Evolutionary conservation across 1,140 invertebrate genomes (phyloP), one percentile per base, ranked within the genome.

Genomic region (Drosophila parabipectinata): DNA sequence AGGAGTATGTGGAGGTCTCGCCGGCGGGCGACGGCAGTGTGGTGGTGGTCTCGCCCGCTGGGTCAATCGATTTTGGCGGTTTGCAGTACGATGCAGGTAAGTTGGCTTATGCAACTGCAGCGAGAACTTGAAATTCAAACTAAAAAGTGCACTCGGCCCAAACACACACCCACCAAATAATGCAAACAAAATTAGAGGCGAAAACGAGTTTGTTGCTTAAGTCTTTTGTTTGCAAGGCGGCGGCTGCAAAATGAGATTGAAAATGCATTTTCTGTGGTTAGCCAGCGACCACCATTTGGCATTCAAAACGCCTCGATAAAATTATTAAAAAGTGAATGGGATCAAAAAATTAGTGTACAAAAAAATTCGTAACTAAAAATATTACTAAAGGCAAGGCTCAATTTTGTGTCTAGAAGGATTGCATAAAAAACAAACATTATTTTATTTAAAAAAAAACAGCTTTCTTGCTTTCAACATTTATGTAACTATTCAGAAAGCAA

Each of bases 41-140:
- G 39, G 39, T 14, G 39, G 41, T 8, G 1, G 41, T 48, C 28
- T 24, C 62, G 15, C 41, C 53, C 14, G 73, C 41, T 21, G 50
- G 57, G 37, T 34, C 76, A 50, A 66, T 52, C 8, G 75, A 87
- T 72, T 73, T 71, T 21, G 73, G 58, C 45, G 52, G 48, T 60
- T 50, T 51, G 66, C 72, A 78, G 68, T 66, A 64, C 37, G 60
- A 64, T 58, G 52, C 81, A 82, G 79, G 87, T 90, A 81, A 44
- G 32, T 4, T 39, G 52, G 30, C 26, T 79, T 83, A 73, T 89
- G 68, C 58, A 83, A 84, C 52, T 44, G 55, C 59, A 58, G 58
- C 63, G 61, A 88, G 83, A 88, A 88, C 83, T 88, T 79, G 83
- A 88, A 74, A 88, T 77, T 88, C 68, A 73, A 72, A 80, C 54